Evolutionary conservation across 64 coral and sea anemone genomes (phyloP), one percentile per base, ranked within the genome.

Genomic region (Actinia tenebrosa): DNA sequence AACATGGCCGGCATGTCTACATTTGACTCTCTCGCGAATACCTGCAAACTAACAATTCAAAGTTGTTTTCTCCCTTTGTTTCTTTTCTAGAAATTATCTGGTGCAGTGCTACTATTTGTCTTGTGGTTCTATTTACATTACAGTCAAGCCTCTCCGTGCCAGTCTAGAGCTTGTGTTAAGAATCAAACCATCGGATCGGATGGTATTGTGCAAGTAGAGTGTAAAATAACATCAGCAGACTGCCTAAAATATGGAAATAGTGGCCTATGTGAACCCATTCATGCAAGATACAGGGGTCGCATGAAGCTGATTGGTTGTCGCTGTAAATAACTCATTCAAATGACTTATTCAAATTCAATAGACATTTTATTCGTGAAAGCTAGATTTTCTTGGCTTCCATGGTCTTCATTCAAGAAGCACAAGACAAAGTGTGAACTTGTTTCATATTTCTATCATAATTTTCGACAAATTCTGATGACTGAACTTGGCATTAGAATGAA

Each of bases 151-250:
- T 75, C 69, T 30, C 69, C 69, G 1, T 75, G 69, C 22, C 69
- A 75, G 26, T 75, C 69, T 42, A 75, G 26, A 75, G 69, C 69
- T 75, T 75, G 69, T 42, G 69, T 75, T 5, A 75, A 75, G 69
- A 75, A 75, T 18, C 69, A 75, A 18, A 42, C 42, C 26, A 75
- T 75, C 15, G 69, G 69, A 27, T 8, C 69, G 26, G 69, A 75
- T 75, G 69, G 69, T 42, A 75, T 75, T 0, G 25, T 75, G 11
- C 69, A 75, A 75, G 69, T 75, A 30, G 69, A 75, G 25, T 75
- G 69, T 15, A 75, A 75, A 75, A 42, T 14, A 42, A 15, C 26
- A 15, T 30, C 69, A 30, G n/a, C 14, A 15, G 69, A 75, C 1
- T 75, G 69, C 26, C 23, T 30, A 0, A 75, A 14, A 30, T 30